Conservation (phyloP, 2,797 vertebrate genomes). For the Muscicapa comitata region DNA sequence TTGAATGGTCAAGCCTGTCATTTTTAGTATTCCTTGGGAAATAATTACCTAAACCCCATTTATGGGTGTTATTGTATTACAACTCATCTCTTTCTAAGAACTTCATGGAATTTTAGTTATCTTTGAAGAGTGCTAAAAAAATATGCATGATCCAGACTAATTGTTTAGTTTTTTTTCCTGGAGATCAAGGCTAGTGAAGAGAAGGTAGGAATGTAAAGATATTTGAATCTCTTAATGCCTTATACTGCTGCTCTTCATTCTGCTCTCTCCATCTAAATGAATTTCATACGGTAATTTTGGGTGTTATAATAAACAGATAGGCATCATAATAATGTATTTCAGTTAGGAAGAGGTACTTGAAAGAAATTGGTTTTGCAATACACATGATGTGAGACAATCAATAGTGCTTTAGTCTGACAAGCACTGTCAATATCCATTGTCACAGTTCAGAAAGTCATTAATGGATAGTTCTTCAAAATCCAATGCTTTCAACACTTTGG, state of each 20-base stretch:
- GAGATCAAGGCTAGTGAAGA: neutral
- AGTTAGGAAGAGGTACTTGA: constrained; percentile 84
- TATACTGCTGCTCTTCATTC: neutral
- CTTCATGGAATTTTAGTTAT: accelerated
- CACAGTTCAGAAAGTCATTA: constrained; percentile 84
- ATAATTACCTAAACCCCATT: neutral
- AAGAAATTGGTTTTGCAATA: constrained; percentile 89
- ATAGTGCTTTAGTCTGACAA: constrained; percentile 87
- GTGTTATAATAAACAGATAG: constrained; percentile 75
- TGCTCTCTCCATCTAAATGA: constrained; percentile 49
- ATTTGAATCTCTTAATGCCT: constrained; percentile 6
- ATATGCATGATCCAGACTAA: accelerated
- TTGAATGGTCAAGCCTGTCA: neutral
- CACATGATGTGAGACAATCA: constrained; percentile 86
- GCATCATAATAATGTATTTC: constrained; percentile 79
- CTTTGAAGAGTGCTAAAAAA: neutral
- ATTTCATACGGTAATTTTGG: constrained; percentile 61
- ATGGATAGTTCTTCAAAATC: constrained; percentile 82
- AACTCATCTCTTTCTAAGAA: neutral
- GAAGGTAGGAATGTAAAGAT: neutral
- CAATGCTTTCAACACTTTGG: constrained; percentile 72
- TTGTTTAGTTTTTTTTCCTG: neutral
- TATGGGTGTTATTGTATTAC: neutral
- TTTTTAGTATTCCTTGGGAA: neutral
- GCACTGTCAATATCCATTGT: constrained; percentile 82